phyloP scores from a whole-genome alignment of 2,888 invertebrate genomes.

The Drosophila seclusa region DNA sequence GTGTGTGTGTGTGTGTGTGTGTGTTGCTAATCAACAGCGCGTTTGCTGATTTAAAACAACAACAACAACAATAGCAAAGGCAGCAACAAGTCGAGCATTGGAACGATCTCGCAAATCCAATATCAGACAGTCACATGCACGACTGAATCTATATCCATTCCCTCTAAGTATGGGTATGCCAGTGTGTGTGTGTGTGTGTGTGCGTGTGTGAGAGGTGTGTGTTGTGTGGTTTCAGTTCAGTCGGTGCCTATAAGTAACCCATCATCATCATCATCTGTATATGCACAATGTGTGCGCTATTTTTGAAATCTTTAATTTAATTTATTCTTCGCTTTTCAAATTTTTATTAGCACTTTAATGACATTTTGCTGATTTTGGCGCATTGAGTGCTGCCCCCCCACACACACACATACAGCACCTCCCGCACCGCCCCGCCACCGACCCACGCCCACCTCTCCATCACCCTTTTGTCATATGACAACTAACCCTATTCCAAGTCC shows the following conservation, averaged over 20 bases:
- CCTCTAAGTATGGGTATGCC: conserved; percentile 4
- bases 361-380: conserved; percentile 65
- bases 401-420: neutral
- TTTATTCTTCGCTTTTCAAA: conserved; percentile 36
- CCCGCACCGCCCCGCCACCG: too few species aligned
- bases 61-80: conserved; percentile 6
- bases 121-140: conserved; percentile 12
- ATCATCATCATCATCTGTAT: conserved; percentile 22
- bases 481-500: conserved; percentile 8
- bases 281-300: conserved; percentile 40
- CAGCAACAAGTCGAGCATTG: conserved; percentile 13
- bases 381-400: conserved; percentile 25
- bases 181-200: neutral
- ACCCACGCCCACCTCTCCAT: neutral
- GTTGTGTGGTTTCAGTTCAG: conserved; percentile 13
- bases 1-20: conserved; percentile 6
- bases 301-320: conserved; percentile 61
- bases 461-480: conserved; percentile 3
- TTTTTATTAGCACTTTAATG: conserved; percentile 74
- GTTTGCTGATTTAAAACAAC: conserved; percentile 60
- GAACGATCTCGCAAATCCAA: conserved; percentile 47
- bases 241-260: conserved; percentile 38
- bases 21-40: conserved; percentile 50
- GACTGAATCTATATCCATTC: conserved; percentile 27
- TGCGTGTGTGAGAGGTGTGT: neutral